Percentiles rank a stretch among this genome's conserved stretches.
Conservation (phyloP, 2,797 vertebrate species). For the Tolypeutes matacus region DNA sequence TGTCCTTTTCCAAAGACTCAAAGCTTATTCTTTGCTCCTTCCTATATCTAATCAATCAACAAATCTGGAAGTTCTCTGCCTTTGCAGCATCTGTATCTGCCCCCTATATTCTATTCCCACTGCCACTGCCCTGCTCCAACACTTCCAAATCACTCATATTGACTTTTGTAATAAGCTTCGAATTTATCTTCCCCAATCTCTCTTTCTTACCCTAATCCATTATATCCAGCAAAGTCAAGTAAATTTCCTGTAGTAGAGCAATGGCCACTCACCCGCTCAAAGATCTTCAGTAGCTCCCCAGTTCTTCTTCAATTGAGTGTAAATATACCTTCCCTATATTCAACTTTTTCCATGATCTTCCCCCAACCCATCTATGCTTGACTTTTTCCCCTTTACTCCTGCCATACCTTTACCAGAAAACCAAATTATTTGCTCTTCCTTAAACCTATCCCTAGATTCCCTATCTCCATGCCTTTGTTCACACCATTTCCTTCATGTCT, state of each 20-base stretch:
- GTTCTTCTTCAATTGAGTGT: neutral
- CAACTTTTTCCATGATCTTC: neutral
- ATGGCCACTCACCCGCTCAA: neutral
- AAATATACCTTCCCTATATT: constrained; percentile 8
- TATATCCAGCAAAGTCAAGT: constrained; percentile 30
- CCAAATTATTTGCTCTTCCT: neutral
- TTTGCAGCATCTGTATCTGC: neutral
- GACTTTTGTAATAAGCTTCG: constrained; percentile 43
- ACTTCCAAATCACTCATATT: neutral
- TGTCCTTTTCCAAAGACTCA: neutral
- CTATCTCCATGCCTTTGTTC: neutral
- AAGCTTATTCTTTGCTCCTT: constrained; percentile 25
- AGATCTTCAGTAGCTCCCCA: neutral
- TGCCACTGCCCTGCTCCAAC: neutral
- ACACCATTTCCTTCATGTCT: neutral
- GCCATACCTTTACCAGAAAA: neutral
- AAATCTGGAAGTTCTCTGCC: constrained; percentile 27
- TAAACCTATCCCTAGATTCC: neutral
- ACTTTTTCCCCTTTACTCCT: neutral
- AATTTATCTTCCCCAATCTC: constrained; percentile 4
- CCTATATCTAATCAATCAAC: neutral
- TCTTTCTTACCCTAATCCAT: neutral
- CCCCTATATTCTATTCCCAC: neutral
- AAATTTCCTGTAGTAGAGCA: constrained; percentile 22
- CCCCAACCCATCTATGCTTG: neutral